A percentile compares a stretch with the other conserved stretches of the same genome.
Conservation (phyloP, 1,140 invertebrate species). For the Drosophila setifemur region DNA sequence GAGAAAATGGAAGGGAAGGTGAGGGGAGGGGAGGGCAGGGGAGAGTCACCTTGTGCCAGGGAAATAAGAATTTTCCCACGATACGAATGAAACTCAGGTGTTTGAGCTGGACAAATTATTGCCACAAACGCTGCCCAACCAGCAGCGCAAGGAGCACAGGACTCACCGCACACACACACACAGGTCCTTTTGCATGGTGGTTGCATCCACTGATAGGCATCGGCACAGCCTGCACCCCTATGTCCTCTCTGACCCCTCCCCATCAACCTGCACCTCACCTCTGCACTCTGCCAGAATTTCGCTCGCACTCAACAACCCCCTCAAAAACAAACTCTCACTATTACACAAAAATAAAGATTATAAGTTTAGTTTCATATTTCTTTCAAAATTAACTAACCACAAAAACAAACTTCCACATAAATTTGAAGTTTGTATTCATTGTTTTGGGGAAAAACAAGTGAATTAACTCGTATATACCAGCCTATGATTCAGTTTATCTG, state of each 20-base stretch:
- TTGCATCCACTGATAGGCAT: conserved; percentile 68
- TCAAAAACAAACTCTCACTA: background rate
- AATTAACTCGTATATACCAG: no score
- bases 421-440: no score
- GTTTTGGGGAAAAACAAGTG: no score
- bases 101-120: conserved; percentile 36
- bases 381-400: no score
- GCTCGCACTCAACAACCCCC: conserved; percentile 28
- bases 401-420: no score
- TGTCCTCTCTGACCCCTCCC: background rate
- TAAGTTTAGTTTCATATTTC: no score
- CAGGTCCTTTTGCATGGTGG: conserved; percentile 62
- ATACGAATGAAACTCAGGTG: conserved; percentile 28
- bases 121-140: conserved; percentile 2
- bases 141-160: conserved; percentile 6
- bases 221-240: conserved; percentile 20
- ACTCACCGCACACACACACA: background rate
- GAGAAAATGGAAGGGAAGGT: background rate
- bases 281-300: conserved; percentile 33
- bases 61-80: conserved; percentile 76
- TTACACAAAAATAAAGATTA: background rate
- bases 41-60: background rate
- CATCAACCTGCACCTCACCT: conserved; percentile 29
- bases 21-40: background rate
- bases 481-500: no score